Evolutionary conservation across 2,888 invertebrate species (phyloP), one percentile per base, ranked within the genome.

Genomic region (Hirtodrosophila alboralis): DNA sequence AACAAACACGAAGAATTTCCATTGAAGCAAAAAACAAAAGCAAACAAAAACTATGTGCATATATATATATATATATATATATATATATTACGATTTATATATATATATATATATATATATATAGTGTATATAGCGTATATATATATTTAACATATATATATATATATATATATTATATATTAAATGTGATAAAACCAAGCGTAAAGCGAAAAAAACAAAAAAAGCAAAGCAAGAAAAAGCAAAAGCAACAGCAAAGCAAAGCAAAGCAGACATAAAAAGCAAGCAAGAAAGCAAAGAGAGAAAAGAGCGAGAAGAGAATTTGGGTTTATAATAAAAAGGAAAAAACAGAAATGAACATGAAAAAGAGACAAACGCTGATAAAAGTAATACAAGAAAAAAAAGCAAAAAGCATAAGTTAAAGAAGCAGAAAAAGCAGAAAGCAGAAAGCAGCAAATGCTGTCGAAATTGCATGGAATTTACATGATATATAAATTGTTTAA

Each of bases 131-230:
- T 49, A 71, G 61, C n/a, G n/a, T 56, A 77, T 63, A 64, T 18
- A 65, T 69, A 76, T 70, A 75, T 66, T 79, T n/a, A n/a, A n/a
- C n/a, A 60, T 64, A 59, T 56, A 52, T 52, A 52, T 43, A 65
- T 58, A 68, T 56, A 77, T 63, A 64, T 18, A 65, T 69, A 76
- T 70, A 75, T 66, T 79, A 69, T 80, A 66, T 87, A 72, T 81
- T 88, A 86, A 77, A 84, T 86, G 83, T 84, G 87, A 78, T 87
- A 81, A 84, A 79, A n/a, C n/a, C 71, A 81, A 70, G 80, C 74
- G 78, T 78, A 62, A 84, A 86, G 78, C 74, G 78, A 79, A 72
- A 77, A 76, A 68, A 63, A 58, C 73, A 62, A 60, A 47, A 41
- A 53, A 41, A 53, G 53, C 54, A 37, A 34, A 58, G 44, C 26